Evolutionary conservation across 2,113 vertebrate species (phyloP), one percentile per base, ranked within the genome.

Genomic region (Prionailurus bengalensis): DNA sequence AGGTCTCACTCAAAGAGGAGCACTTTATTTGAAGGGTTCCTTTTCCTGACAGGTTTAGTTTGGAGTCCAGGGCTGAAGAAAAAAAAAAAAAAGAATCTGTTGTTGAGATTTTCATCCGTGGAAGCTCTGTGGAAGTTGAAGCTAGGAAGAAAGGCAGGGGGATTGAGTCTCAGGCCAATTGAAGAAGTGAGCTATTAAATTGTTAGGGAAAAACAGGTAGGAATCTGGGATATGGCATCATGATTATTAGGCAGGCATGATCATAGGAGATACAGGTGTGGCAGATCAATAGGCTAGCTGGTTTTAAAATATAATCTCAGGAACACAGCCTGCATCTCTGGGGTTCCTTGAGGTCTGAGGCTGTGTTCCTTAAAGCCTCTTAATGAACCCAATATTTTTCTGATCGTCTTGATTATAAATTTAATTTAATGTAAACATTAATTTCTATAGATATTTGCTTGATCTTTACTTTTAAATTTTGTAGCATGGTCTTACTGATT

Each of bases 361-460:
- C 45, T 58, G 45, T 25, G 4, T 87, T 74, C 5, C 2, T 33
- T 74, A 91, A 81, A 96, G 36, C 17, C 65, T 73, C 81, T 79
- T 84, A 71, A 36, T 83, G 36, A 89, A 51, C 14, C 5, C 39
- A 0, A 42, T 91, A 58, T 66, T 87, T 94, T 96, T 96, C 80
- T 91, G 42, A 65, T 90, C 73, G 91, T 79, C 71, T 81, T 81
- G 45, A 74, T 80, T 66, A 66, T 94, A 79, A 39, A 83, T 89
- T 96, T 89, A 55, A 68, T 68, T 71, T 89, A 17, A 80, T 87
- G 91, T 96, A 79, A 53, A 84, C 1, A 29, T 84, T 84, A 84
- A 70, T 79, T 90, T 94, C 42, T 86, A 25, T 91, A 27, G 31
- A 58, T 33, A 63, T n/a, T 84, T 84, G 61, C 51, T 45, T 70